phyloP scores from a whole-genome alignment of 2,113 vertebrate species.

The Misgurnus anguillicaudatus region DNA sequence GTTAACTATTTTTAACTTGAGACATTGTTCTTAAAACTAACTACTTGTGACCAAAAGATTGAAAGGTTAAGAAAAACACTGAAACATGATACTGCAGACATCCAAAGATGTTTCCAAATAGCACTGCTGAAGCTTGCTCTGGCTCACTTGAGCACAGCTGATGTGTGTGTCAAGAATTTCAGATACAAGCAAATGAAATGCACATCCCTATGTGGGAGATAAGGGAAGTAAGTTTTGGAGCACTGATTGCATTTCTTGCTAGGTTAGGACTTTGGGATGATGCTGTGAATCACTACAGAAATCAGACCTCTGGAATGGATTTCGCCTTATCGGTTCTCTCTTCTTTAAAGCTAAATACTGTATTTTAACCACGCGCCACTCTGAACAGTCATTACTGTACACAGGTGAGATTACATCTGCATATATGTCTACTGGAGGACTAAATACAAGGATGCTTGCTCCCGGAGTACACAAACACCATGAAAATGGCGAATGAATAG shows the following conservation, averaged over 20 bases:
- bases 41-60: too few species aligned
- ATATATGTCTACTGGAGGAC: neutral
- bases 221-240: neutral
- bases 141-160: too few species aligned
- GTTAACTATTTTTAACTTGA: too few species aligned
- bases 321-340: neutral
- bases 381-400: slow-evolving; percentile 4
- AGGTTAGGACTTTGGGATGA: neutral
- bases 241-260: neutral
- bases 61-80: too few species aligned
- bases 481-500: slow-evolving; percentile 4
- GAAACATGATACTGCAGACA: too few species aligned
- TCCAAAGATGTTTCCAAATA: too few species aligned
- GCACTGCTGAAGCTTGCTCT: too few species aligned
- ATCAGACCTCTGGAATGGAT: slow-evolving; percentile 15
- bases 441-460: neutral
- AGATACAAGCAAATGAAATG: neutral
- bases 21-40: too few species aligned
- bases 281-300: neutral
- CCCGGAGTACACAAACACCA: neutral
- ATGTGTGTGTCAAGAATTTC: too few species aligned
- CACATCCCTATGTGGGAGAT: neutral
- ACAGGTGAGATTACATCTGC: neutral
- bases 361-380: slow-evolving; percentile 22
- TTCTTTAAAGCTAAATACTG: slow-evolving; percentile 18